Conservation (phyloP, 2,797 vertebrate genomes). For the Lithobates pipiens region DNA sequence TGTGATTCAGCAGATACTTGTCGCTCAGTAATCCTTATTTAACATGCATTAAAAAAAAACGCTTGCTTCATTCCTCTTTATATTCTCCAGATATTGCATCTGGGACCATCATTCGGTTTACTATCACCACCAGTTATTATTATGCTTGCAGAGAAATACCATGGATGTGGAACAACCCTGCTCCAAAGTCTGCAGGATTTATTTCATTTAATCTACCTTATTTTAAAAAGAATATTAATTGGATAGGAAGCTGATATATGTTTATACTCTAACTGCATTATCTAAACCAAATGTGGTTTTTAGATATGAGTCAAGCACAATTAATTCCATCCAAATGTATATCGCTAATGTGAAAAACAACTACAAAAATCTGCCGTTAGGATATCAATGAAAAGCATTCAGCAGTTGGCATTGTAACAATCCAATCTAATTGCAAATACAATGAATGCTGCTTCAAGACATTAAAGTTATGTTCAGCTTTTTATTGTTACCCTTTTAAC, state of each 20-base stretch:
- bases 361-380: slow-evolving; percentile 35
- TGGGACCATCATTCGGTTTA: background rate
- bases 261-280: background rate
- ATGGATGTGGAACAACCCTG: background rate
- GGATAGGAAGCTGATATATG: background rate
- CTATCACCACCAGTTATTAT: background rate
- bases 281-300: background rate
- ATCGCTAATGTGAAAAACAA: slow-evolving; percentile 22
- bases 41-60: background rate
- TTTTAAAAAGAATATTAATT: background rate
- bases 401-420: slow-evolving; percentile 61
- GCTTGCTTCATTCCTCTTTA: background rate
- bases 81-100: background rate
- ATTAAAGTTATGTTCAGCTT: slow-evolving; percentile 61
- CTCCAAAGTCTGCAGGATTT: background rate
- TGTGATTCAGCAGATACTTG: background rate
- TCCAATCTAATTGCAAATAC: slow-evolving; percentile 63
- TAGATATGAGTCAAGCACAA: background rate
- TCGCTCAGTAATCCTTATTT: background rate
- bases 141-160: background rate
- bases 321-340: background rate
- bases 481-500: slow-evolving; percentile 57
- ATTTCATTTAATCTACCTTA: background rate
- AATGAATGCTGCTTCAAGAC: slow-evolving; percentile 55
- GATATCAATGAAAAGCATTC: slow-evolving; percentile 47